Evolutionary conservation across 2,113 vertebrate species (phyloP), one percentile per base, ranked within the genome.

Genomic region (Cyprinodon tularosa): DNA sequence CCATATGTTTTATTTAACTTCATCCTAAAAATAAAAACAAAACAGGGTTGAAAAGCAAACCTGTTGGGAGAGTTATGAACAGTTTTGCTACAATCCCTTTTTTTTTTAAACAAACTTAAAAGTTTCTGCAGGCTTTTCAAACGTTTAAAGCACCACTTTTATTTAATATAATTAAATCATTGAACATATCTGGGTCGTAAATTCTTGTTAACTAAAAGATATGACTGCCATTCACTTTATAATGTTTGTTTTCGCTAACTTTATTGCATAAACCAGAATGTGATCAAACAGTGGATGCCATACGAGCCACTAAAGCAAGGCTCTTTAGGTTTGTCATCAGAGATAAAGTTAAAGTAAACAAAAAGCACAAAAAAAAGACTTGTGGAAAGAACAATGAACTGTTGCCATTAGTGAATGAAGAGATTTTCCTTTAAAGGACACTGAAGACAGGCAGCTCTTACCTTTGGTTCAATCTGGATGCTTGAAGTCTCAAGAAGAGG

Each of bases 381-480:
- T 50, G 47, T 50, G 13, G 15, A 50, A 50, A 6, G 13, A 61
- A 37, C 60, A 37, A 36, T 62, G 3, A 37, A 13, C 37, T 37
- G 20, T 20, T 59, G 17, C 2, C 4, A 36, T 37, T 36, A 62
- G 3, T 37, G 9, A 64, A 20, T 17, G 2, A 9, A 13, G 14
- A 29, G 29, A 29, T 29, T 29, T 29, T 29, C 1, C 29, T 29
- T 29, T 47, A n/a, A 42, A 12, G 42, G 12, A 14, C 17, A 4
- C n/a, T 10, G 42, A 4, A n/a, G 17, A 22, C 13, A 57, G n/a
- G 1, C 11, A 57, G 1, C 11, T 67, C 84, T 71, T 73, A 89
- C 77, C 79, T 71, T 3, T 71, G 2, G 14, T 5, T 5, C 29
- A 3, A 42, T 13, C 6, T n/a, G 11, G 12, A 1, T 1, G 66